Conservation (phyloP, 2,888 invertebrate species). For the Toxonevra muliebris region DNA sequence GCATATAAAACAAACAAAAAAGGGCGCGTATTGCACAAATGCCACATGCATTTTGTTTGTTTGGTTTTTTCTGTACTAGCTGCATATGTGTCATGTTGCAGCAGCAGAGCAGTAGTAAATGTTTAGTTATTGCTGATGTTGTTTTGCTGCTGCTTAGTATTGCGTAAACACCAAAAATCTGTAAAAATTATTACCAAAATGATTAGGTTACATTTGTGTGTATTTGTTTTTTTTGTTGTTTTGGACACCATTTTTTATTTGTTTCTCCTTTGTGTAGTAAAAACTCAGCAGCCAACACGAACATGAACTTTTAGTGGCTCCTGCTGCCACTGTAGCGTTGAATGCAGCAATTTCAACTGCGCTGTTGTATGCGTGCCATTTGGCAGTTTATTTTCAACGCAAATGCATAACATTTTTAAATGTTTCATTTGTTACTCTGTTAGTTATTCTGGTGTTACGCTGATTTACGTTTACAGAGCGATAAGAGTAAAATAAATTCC, state of each 20-base stretch:
- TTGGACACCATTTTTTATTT: neutral
- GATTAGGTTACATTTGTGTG: conserved; percentile 24
- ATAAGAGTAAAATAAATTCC: conserved; percentile 2
- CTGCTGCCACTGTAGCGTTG: neutral
- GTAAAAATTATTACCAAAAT: conserved; percentile 38
- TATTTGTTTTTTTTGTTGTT: neutral
- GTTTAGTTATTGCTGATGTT: too few species aligned
- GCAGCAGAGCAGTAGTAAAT: too few species aligned
- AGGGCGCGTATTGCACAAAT: too few species aligned
- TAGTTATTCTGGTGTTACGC: conserved; percentile 13
- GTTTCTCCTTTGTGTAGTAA: neutral
- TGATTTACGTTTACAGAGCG: conserved; percentile 21
- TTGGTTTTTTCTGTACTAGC: too few species aligned
- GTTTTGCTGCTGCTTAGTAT: conserved; percentile 12
- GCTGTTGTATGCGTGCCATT: conserved; percentile 21
- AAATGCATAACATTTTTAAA: neutral
- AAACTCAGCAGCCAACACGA: neutral
- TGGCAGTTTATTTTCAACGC: conserved; percentile 15
- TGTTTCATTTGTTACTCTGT: neutral
- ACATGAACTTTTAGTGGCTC: neutral
- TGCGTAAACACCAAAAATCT: conserved; percentile 33
- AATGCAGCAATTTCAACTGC: conserved; percentile 14
- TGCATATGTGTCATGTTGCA: too few species aligned
- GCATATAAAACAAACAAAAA: conserved; percentile 36
- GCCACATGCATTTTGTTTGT: too few species aligned